Evolutionary conservation across 30 jellyfish, hydroid and myxozoan genomes (phyloP).

Genomic region (Aurelia aurita complex sp. Pacific): DNA sequence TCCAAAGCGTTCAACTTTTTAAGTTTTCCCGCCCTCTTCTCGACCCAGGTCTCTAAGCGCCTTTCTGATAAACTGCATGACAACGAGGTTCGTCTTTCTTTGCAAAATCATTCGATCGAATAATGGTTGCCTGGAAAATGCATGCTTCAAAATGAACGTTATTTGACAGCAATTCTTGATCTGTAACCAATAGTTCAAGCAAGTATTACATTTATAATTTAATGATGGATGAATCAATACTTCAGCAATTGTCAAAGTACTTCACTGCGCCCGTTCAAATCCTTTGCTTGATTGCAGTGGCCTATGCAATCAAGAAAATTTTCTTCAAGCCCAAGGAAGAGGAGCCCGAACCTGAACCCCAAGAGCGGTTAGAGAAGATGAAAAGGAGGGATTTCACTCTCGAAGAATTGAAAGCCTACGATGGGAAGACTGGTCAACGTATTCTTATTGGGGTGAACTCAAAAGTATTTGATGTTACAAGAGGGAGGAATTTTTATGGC

Average conservation of each 20-base stretch:
- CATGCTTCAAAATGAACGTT: no score
- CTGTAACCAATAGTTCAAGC: no score
- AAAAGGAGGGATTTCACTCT: slow-evolving; percentile 86
- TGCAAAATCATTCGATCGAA: no score
- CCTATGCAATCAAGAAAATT: slow-evolving; percentile 31
- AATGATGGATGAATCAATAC: slow-evolving; percentile 11
- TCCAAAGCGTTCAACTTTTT: no score
- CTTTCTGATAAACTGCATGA: no score
- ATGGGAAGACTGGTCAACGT: slow-evolving; percentile 72
- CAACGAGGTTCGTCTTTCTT: no score
- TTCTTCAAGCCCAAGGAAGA: slow-evolving; percentile 32
- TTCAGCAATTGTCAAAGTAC: slow-evolving; percentile 26
- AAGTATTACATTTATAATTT: no score
- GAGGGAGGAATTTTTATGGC: slow-evolving; percentile 81
- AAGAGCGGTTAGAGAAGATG: slow-evolving; percentile 74
- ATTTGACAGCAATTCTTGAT: no score
- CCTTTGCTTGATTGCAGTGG: slow-evolving; percentile 52
- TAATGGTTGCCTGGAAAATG: no score
- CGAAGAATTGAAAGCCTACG: slow-evolving; percentile 75
- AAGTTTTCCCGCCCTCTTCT: no score
- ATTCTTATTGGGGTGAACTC: slow-evolving; percentile 90
- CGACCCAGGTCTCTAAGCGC: no score
- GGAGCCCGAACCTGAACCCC: slow-evolving; percentile 55
- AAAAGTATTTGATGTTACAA: slow-evolving; percentile 91
- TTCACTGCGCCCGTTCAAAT: slow-evolving; percentile 73